Evolutionary conservation across 1,140 invertebrate species (phyloP), one percentile per base, ranked within the genome.

Genomic region (Bombus superbus): DNA sequence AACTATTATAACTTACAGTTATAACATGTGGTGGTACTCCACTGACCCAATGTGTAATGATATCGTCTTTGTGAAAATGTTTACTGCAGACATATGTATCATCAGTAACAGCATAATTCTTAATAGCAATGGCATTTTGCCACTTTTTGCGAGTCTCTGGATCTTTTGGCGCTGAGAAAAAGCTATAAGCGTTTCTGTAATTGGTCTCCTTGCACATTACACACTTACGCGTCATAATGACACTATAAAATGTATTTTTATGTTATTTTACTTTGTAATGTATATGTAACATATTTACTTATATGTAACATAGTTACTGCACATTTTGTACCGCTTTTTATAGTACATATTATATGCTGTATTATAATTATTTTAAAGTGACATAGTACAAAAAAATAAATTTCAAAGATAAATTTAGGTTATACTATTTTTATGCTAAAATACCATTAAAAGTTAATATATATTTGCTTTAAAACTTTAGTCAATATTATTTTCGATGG

Each of bases 91-190:
- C 92, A 83, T 93, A 95, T 28, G 94, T 94, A 57, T 94, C 93
- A 73, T 94, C 93, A n/a, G 86, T 94, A 28, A 95, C 93, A 53
- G 80, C 79, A 76, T 93, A 93, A 88, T 93, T 91, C 69, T 94
- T 91, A 22, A 93, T 93, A 11, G 84, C 93, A 78, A 95, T 92
- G 9, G 92, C 94, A 71, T 92, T 87, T 88, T 94, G 90, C 94
- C 94, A 95, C 76, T 93, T 93, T 88, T 92, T 92, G 73, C 94
- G 89, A 9, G 88, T 93, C 59, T 92, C 90, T 62, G 90, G 88
- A 90, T 95, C 93, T 79, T 94, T 95, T 28, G 94, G 94, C 0
- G 94, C 94, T 13, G 94, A 95, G 86, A 94, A 95, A 38, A 95
- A 95, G 77, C 94, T 95, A 78, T 91, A 93, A 25, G 89, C 88